These are phyloP conservation scores for Antedon mediterranea DNA, from an alignment of 53 echinoderm and acorn worm species.

Conservation along the genomic window DNA sequence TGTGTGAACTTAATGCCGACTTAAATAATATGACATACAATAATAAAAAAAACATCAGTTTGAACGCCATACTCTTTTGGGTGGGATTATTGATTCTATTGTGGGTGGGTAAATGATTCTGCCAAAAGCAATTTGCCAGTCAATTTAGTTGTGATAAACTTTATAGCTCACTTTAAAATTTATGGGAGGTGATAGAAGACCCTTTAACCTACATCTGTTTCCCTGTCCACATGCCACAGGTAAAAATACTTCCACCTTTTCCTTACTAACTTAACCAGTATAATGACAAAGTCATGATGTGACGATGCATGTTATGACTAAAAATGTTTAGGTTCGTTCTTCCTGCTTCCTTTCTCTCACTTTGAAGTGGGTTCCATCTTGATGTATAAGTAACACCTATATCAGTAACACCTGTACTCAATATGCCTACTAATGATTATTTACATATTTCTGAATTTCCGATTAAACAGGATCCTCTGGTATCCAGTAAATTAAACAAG, in stretches of 20 bases:
- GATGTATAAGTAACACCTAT: too few species aligned
- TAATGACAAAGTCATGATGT: background rate
- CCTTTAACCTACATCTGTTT: background rate
- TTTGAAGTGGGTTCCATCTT: too few species aligned
- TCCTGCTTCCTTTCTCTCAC: background rate
- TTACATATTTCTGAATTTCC: too few species aligned
- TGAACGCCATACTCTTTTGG: too few species aligned
- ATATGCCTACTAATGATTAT: too few species aligned
- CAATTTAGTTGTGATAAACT: background rate
- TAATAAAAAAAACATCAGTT: too few species aligned
- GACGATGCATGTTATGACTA: background rate
- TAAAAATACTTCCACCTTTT: background rate
- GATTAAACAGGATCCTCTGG: too few species aligned
- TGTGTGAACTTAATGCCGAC: too few species aligned
- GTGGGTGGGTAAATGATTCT: background rate
- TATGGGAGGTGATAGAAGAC: background rate
- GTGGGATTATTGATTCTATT: too few species aligned
- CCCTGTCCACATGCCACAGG: background rate
- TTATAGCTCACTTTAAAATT: background rate
- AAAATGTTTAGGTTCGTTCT: background rate
- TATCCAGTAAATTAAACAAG: too few species aligned
- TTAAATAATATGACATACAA: too few species aligned
- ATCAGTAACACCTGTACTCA: too few species aligned
- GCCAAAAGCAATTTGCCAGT: background rate
- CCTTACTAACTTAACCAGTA: background rate